Base-by-base conservation (phyloP, 2,888 invertebrate genomes). In the Drosophila yooni region DNA sequence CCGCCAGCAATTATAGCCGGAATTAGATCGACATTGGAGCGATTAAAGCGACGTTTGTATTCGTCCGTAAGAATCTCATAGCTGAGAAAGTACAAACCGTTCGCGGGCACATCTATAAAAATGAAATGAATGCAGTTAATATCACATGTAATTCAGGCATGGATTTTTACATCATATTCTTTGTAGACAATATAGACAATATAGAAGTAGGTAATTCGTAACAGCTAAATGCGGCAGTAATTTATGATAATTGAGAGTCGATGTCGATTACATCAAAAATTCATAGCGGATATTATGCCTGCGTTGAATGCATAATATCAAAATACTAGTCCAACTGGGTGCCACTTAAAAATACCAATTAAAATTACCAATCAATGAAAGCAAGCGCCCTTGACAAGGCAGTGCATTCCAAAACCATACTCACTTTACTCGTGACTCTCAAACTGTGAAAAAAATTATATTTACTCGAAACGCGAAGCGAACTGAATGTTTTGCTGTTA, bases 11-110 rank as follows among this genome's bases (percentile, higher is more conserved):
- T 93, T 79, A 99, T 95, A 0, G 98, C 98, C 60, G 96, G 95
- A 31, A 95, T 79, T 75, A 98, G 94, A 46, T 91, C 88, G 7
- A 91, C 77, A 74, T 91, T 79, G 18, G 84, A 88, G 3, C 80
- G 83, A 59, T 91, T 80, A 94, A 94, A 90, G 95, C 95, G 82
- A 94, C 94, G 93, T 85, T 97, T 96, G 79, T 98, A 93, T 50
- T 95, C 93, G 83, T 96, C 95, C 93, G 98, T 97, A 27, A 99
- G 93, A 93, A 95, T 96, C 93, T 99, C 99, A 92, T 99, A 99
- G 0, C 98, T 97, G 94, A 98, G 96, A 92, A 99, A 99, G 93
- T 99, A 99, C 95, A 98, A 96, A 56, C 99, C 99, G 93, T 97
- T 97, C 10, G 99, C 99, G 52, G 99, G 99, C 63, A 99, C 96